These are phyloP conservation scores for Propithecus coquereli DNA, from an alignment of 2,113 vertebrate genomes.

Conservation along the genomic window DNA sequence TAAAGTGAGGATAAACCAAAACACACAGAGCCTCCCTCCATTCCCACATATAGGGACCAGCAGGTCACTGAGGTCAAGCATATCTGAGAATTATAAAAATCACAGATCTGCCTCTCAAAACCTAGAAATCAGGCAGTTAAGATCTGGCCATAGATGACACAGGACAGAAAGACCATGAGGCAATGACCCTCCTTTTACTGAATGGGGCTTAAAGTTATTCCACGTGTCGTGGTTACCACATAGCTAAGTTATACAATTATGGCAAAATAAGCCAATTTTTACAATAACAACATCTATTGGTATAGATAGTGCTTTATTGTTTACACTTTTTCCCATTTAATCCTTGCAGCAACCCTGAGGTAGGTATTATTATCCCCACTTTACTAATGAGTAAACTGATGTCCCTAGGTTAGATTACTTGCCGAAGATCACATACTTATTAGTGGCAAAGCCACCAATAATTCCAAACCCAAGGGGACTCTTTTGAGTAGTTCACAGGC, in stretches of 20 bases:
- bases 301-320: slow-evolving; percentile 63
- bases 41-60: neutral
- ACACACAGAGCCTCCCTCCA: neutral
- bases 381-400: slow-evolving; percentile 24
- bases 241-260: neutral
- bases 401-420: slow-evolving; percentile 9
- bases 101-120: neutral
- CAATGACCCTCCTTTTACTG: neutral
- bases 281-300: slow-evolving; percentile 2
- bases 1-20: neutral
- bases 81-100: neutral
- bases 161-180: neutral
- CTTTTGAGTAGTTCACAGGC: slow-evolving; percentile 62
- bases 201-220: neutral
- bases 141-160: neutral
- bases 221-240: neutral
- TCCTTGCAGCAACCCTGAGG: slow-evolving; percentile 71
- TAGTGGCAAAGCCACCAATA: slow-evolving; percentile 4
- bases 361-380: slow-evolving; percentile 70
- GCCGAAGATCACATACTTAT: neutral
- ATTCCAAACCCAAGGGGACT: slow-evolving; percentile 62
- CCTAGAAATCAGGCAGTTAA: neutral
- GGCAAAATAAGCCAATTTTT: neutral
- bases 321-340: slow-evolving; percentile 14
- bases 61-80: neutral